Percentiles rank a stretch among this genome's conserved stretches.
Conservation (phyloP, 1,140 invertebrate genomes). For the Drosophila kikkawai region DNA sequence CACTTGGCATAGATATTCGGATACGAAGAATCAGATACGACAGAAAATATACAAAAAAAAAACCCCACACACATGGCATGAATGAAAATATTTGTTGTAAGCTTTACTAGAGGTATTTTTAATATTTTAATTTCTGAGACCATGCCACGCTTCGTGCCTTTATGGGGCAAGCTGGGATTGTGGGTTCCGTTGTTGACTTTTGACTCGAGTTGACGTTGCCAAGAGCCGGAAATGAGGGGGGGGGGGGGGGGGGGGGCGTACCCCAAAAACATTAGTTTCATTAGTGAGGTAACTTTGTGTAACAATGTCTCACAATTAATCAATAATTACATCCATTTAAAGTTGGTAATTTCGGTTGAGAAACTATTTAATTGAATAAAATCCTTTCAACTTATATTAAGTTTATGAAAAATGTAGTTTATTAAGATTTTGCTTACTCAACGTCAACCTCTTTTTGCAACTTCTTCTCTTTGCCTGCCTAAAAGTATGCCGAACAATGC, state of each 20-base stretch:
- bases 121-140: conserved; percentile 49
- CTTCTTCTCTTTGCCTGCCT: conserved; percentile 22
- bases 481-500: conserved; percentile 58
- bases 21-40: conserved; percentile 29
- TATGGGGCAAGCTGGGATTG: conserved; percentile 40
- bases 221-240: conserved; percentile 22
- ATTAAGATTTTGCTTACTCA: background rate
- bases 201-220: conserved; percentile 31
- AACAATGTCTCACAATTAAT: background rate
- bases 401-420: no score
- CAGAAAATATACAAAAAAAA: conserved; percentile 1
- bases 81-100: conserved; percentile 28
- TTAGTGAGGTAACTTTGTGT: background rate
- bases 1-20: conserved; percentile 44
- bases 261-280: conserved; percentile 3
- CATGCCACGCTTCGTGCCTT: conserved; percentile 46
- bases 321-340: background rate
- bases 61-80: conserved; percentile 6
- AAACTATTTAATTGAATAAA: background rate
- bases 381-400: background rate
- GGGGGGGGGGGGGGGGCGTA: no score
- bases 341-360: background rate
- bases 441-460: background rate
- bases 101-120: conserved; percentile 31
- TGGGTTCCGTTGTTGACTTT: conserved; percentile 27